A percentile compares a stretch with the other conserved stretches of the same genome.
Conservation (phyloP, 2,797 vertebrate genomes). For the Rhyacichthys aspro region DNA sequence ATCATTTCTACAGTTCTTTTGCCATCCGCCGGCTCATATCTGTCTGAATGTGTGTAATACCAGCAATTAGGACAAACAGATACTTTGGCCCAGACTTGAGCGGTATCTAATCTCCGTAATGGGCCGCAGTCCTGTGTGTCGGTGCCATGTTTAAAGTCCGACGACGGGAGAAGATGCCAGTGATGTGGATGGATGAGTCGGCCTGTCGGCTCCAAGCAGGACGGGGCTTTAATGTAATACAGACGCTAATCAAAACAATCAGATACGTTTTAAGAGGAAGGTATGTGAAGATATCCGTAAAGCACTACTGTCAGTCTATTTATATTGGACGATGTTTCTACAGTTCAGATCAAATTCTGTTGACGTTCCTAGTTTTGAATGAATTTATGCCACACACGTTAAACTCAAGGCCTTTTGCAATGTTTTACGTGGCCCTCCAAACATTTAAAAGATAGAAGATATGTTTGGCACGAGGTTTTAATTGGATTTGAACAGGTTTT, state of each 20-base stretch:
- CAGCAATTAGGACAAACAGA: constrained; percentile 31
- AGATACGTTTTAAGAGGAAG: background rate
- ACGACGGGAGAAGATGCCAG: constrained; percentile 25
- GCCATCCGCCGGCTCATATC: constrained; percentile 24
- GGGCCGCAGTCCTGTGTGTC: constrained; percentile 19
- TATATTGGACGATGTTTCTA: background rate
- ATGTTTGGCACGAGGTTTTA: too few relatives aligned
- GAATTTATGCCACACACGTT: background rate
- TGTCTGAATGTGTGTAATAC: constrained; percentile 31
- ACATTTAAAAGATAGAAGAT: too few relatives aligned
- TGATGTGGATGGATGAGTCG: constrained; percentile 5
- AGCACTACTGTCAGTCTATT: background rate
- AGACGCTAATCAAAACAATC: constrained; percentile 4
- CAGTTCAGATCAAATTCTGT: background rate
- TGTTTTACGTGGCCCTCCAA: too few relatives aligned
- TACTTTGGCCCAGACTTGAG: constrained; percentile 12
- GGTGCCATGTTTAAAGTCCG: constrained; percentile 32
- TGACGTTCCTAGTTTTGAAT: background rate
- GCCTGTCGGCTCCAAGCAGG: constrained; percentile 7
- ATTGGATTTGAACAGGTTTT: too few relatives aligned
- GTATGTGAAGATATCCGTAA: background rate
- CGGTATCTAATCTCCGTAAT: constrained; percentile 26
- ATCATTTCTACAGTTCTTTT: constrained; percentile 19
- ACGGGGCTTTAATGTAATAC: constrained; percentile 10
- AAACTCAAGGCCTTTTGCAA: background rate